Conservation (phyloP, 64 coral and sea anemone genomes). For the Cladopsammia gracilis region DNA sequence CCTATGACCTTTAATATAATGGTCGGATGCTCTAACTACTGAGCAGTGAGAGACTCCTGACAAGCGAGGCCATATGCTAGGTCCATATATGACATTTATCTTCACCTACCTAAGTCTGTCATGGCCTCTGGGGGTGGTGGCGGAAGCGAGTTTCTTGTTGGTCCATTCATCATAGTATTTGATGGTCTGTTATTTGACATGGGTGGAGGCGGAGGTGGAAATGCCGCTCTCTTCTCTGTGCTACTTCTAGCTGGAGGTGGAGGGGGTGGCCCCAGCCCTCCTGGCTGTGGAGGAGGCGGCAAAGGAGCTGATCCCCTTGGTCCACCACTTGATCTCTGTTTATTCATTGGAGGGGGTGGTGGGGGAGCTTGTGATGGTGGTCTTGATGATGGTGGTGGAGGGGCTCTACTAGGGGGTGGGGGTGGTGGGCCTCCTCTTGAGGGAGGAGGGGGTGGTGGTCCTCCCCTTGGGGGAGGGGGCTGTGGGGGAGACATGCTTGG, state of each 20-base stretch:
- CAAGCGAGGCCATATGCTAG: too few species aligned
- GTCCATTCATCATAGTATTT: constrained; percentile 33
- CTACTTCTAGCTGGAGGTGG: constrained; percentile 41
- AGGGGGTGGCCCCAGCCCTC: constrained; percentile 25
- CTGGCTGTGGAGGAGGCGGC: constrained; percentile 36
- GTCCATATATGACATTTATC: too few species aligned
- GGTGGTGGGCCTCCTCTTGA: constrained; percentile 66
- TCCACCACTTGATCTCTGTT: constrained; percentile 14
- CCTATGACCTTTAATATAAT: too few species aligned
- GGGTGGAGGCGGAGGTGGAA: constrained; percentile 38
- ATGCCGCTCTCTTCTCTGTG: constrained; percentile 16
- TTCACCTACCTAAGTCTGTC: too few species aligned
- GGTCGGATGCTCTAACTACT: too few species aligned
- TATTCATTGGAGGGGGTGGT: constrained; percentile 46
- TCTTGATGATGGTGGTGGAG: constrained; percentile 33
- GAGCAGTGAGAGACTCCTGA: too few species aligned
- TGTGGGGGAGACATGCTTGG: constrained; percentile 61
- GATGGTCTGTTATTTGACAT: neutral
- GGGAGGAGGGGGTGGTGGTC: constrained; percentile 83
- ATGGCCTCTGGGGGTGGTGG: constrained; percentile 45
- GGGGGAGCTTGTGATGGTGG: constrained; percentile 48
- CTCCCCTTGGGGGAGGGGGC: constrained; percentile 10
- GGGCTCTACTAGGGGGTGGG: constrained; percentile 59
- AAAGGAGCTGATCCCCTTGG: constrained; percentile 30
- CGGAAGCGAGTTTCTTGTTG: constrained; percentile 33